Base-by-base conservation (phyloP, 2,888 invertebrate species). In the Phaonia tiefii region DNA sequence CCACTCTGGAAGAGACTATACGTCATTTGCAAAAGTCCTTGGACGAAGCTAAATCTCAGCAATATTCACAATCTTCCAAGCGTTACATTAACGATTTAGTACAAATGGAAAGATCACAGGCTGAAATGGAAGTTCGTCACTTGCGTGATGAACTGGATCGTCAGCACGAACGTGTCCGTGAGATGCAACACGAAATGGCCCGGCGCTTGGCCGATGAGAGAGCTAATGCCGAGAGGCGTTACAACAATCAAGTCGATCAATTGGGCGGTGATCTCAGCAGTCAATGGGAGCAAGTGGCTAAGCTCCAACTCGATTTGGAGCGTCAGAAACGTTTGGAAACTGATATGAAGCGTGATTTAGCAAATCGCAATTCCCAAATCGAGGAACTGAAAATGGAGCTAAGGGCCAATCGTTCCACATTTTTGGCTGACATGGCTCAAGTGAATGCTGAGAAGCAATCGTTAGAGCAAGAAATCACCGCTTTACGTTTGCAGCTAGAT, bases 381-480 rank as follows among this genome's bases (percentile, higher is more conserved):
- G 96, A 96, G 42, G 96, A 96, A 84, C 89, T 96, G 2, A 95
- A 95, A 86, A 95, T 95, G 91, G 96, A 96, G 85, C 91, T 96
- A 79, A 95, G 95, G 85, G 93, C 93, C 83, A 96, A 96, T 91
- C 94, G 90, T 0, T 86, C 88, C 7, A 93, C 93, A 39, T 92
- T 96, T 56, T 95, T 96, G 89, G 95, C 95, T 0, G 96, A 96
- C 86, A 91, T 96, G 83, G 94, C 95, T 5, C 94, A 95, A 85
- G 94, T 93, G 4, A 92, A 95, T 67, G 95, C 95, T 0, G 96
- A 96, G 87, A 95, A 95, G 86, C 95, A 96, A 37, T 94, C 95
- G 0, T 89, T 95, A 8, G 96, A 96, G 84, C 96, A 96, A 86
- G 96, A 96, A 86, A 91, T 96, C n/a, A 93, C 95, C 0, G 93